phyloP scores from a whole-genome alignment of 2,797 vertebrate species.

The Labroides dimidiatus region DNA sequence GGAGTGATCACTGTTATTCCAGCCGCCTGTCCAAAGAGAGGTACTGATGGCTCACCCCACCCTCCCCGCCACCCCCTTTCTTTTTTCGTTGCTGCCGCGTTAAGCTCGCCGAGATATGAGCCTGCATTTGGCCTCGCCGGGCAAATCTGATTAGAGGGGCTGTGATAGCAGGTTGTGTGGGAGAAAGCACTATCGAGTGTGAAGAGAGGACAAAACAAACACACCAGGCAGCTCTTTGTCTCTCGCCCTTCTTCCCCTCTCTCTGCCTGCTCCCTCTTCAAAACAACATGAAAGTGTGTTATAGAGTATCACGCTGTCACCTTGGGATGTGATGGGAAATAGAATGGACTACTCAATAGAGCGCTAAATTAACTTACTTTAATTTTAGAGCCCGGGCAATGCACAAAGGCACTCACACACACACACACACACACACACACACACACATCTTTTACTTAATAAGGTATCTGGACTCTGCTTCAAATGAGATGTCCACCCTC shows the following conservation, averaged over 20 bases:
- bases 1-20: constrained; percentile 77
- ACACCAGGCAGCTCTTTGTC: constrained; percentile 14
- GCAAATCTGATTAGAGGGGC: constrained; percentile 74
- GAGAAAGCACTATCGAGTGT: constrained; percentile 61
- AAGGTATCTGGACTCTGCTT: constrained; percentile 33
- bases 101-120: constrained; percentile 50
- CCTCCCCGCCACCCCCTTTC: no score
- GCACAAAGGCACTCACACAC: background rate
- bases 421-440: constrained; percentile 16
- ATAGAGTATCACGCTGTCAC: constrained; percentile 65
- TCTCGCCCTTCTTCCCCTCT: background rate
- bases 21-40: constrained; percentile 59
- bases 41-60: constrained; percentile 44
- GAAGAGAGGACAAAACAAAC: constrained; percentile 51
- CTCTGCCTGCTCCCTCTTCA: constrained; percentile 28
- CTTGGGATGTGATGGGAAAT: constrained; percentile 73
- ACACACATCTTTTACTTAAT: constrained; percentile 33
- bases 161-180: constrained; percentile 64
- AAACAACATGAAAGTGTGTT: constrained; percentile 67
- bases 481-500: constrained; percentile 45
- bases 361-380: constrained; percentile 73
- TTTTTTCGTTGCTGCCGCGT: constrained; percentile 23
- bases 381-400: constrained; percentile 51
- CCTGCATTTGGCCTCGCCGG: constrained; percentile 53
- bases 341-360: constrained; percentile 69